Percentiles rank a stretch among this genome's conserved stretches.
phyloP scores from a whole-genome alignment of 2,797 vertebrate genomes.

The Eulemur mongoz region DNA sequence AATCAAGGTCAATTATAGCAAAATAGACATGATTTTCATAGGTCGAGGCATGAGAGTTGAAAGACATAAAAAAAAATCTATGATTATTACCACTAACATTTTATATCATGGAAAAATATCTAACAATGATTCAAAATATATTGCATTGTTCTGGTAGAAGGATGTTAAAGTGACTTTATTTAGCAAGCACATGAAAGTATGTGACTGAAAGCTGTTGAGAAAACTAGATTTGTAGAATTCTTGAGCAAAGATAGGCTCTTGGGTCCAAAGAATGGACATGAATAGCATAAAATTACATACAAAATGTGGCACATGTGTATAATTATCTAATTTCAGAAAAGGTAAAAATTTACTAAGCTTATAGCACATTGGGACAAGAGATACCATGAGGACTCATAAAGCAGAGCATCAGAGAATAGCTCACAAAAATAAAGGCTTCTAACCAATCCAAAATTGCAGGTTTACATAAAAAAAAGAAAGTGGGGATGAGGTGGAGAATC shows the following conservation, averaged over 20 bases:
- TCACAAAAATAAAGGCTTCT: not conserved
- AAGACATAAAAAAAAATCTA: not conserved
- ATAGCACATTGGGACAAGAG: not conserved
- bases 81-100: not conserved
- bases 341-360: slow-evolving; percentile 10
- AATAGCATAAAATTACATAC: slow-evolving; percentile 3
- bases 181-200: not conserved
- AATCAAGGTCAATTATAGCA: not conserved
- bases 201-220: not conserved
- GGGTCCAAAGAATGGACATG: slow-evolving; percentile 21
- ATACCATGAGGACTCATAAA: not conserved
- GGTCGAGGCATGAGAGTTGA: not conserved
- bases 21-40: not conserved
- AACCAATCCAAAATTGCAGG: not conserved
- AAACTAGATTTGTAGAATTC: slow-evolving; percentile 5
- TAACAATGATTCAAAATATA: not conserved
- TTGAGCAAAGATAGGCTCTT: not conserved
- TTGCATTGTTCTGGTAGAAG: not conserved
- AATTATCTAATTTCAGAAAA: slow-evolving; percentile 55
- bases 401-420: not conserved
- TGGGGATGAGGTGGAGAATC: not conserved
- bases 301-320: not conserved
- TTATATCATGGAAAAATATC: not conserved
- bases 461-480: not conserved
- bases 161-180: not conserved